A percentile compares a stretch with the other conserved stretches of the same genome.
Evolutionary conservation across 1,140 invertebrate genomes (phyloP).

Genomic region (Hyles euphorbiae): DNA sequence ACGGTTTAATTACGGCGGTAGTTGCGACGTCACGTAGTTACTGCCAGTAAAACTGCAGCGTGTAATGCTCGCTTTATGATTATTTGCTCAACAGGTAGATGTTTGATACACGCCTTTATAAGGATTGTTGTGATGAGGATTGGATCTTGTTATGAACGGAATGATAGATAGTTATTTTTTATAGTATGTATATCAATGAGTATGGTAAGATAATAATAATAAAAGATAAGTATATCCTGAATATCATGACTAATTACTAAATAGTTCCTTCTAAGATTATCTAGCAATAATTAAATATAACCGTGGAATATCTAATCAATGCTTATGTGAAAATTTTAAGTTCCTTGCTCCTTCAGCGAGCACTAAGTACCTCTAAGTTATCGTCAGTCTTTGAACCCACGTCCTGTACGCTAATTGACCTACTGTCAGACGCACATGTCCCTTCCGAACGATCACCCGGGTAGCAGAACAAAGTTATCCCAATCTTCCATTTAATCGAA

Average conservation of each 20-base stretch:
- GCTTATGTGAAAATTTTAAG: no score
- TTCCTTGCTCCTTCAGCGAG: neutral
- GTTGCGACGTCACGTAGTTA: constrained; percentile 26
- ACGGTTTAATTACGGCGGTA: constrained; percentile 38
- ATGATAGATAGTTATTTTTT: no score
- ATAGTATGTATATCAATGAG: no score
- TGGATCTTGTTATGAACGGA: no score
- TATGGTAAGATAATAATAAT: no score
- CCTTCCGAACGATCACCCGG: constrained; percentile 48
- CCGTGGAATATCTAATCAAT: no score
- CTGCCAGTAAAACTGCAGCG: constrained; percentile 34
- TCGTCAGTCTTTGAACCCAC: constrained; percentile 36
- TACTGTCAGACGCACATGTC: constrained; percentile 56
- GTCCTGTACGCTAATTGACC: constrained; percentile 48
- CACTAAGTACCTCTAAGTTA: constrained; percentile 20
- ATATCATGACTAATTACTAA: no score
- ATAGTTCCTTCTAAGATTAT: no score
- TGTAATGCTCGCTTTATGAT: constrained; percentile 42
- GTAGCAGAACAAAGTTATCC: constrained; percentile 21
- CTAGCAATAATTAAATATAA: no score
- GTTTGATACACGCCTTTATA: no score
- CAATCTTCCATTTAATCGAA: constrained; percentile 15
- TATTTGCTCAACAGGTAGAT: constrained; percentile 49
- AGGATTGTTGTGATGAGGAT: no score
- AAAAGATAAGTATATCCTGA: no score